Evolutionary conservation across 2,113 vertebrate genomes (phyloP), one percentile per base, ranked within the genome.

Genomic region (Psittacula cyanocephala): DNA sequence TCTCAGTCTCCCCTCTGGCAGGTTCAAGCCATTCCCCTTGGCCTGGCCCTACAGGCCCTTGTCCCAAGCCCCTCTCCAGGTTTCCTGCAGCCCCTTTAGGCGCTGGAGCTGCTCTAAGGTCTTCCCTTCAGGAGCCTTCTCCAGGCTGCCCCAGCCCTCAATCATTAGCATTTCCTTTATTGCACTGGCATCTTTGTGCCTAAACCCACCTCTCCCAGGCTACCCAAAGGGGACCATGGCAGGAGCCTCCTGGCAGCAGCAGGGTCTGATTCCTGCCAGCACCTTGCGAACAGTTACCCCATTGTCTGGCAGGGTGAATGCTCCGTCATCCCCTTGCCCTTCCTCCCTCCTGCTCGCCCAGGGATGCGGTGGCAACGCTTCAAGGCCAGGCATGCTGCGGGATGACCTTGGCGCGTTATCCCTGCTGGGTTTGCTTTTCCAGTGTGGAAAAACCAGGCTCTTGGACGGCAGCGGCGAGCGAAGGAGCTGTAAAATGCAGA

Each of bases 131-230:
- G 33, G 33, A 59, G 33, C 33, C 33, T n/a, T 59, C 1, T 23
- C 55, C 33, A 59, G 55, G 55, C 55, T 59, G 33, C 6, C 4
- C 33, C 57, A 59, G 33, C 55, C 55, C 55, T 59, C 55, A 59
- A 9, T 59, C 11, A 0, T 41, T 5, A 1, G 2, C 0, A 2
- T 64, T 46, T 6, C 6, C 55, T 70, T 41, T 12, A 10, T 24
- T 6, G 31, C 52, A 2, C 25, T 2, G 8, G 29, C 19, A 16
- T 8, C 49, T 20, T 18, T 12, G 13, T 71, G 76, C 91, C 41
- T 3, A 10, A 29, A 41, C 12, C 43, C 69, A 20, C 86, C 70
- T 81, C 17, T 64, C 2, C 39, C 71, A 10, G 41, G 24, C 17
- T 4, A 2, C 74, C 4, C 31, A 4, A 2, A 67, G 25, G 41